phyloP scores from a whole-genome alignment of 1,140 invertebrate genomes.

The Drosophila rhopaloa region DNA sequence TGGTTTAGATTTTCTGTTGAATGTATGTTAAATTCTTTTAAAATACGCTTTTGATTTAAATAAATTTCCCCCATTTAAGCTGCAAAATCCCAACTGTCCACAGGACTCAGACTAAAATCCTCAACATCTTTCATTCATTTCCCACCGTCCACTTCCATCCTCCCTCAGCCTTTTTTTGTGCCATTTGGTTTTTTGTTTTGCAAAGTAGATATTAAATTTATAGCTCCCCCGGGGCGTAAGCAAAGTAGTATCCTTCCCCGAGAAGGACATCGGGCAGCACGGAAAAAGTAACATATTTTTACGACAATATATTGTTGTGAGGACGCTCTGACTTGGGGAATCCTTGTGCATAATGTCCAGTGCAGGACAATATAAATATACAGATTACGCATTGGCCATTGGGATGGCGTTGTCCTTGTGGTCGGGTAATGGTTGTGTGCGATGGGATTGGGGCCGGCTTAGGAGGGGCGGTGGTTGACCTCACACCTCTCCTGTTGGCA shows the following conservation, averaged over 20 bases:
- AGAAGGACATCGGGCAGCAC: slow-evolving; percentile 22
- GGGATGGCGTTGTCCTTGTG: slow-evolving; percentile 42
- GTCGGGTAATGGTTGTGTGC: slow-evolving; percentile 53
- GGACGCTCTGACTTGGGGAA: slow-evolving; percentile 58
- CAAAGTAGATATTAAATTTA: slow-evolving; percentile 84
- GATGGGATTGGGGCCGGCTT: slow-evolving; percentile 36
- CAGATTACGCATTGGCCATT: slow-evolving; percentile 68
- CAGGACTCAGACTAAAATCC: slow-evolving; percentile 14
- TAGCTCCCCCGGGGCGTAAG: slow-evolving; percentile 81
- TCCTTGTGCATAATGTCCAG: slow-evolving; percentile 76
- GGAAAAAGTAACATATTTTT: slow-evolving; percentile 78
- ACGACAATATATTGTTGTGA: slow-evolving; percentile 77
- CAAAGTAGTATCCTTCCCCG: slow-evolving; percentile 69
- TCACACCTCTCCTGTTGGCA: slow-evolving; percentile 27
- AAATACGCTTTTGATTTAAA: not conserved
- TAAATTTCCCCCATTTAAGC: not conserved
- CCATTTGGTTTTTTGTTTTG: slow-evolving; percentile 78
- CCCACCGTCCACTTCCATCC: slow-evolving; percentile 1
- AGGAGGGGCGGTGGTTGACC: slow-evolving; percentile 10
- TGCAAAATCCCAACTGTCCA: slow-evolving; percentile 1
- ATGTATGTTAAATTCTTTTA: no score
- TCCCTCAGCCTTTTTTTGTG: slow-evolving; percentile 43
- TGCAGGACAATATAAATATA: slow-evolving; percentile 79
- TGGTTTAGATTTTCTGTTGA: no score
- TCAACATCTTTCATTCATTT: slow-evolving; percentile 8